Conservation (phyloP, 2,888 invertebrate species). For the Leptogaster cylindrica region DNA sequence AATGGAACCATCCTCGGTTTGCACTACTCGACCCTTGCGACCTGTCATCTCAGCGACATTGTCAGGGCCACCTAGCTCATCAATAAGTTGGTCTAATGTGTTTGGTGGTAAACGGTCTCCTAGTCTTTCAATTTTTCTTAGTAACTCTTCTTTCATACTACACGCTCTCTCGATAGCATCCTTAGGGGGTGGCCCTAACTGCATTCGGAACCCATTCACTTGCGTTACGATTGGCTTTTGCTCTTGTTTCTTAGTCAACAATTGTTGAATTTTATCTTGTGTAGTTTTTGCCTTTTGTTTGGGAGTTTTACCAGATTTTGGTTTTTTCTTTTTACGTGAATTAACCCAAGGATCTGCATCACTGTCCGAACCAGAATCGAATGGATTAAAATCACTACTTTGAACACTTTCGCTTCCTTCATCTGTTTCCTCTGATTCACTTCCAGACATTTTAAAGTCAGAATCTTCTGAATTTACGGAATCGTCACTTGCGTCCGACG, state of each 20-base stretch:
- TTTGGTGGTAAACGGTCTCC: slow-evolving; percentile 93
- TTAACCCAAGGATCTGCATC: slow-evolving; percentile 84
- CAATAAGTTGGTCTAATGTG: slow-evolving; percentile 97
- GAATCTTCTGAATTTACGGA: slow-evolving; percentile 58
- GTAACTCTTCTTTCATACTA: slow-evolving; percentile 90
- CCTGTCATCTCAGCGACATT: slow-evolving; percentile 99
- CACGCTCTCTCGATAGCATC: slow-evolving; percentile 89
- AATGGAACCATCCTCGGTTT: slow-evolving; percentile 90
- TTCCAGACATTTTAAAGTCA: slow-evolving; percentile 58
- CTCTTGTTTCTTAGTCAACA: slow-evolving; percentile 65
- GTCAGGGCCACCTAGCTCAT: slow-evolving; percentile 96
- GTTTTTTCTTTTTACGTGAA: slow-evolving; percentile 69
- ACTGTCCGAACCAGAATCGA: slow-evolving; percentile 82
- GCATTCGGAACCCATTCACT: slow-evolving; percentile 57
- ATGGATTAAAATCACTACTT: slow-evolving; percentile 92
- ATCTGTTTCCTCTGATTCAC: slow-evolving; percentile 64
- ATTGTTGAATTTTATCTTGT: slow-evolving; percentile 80
- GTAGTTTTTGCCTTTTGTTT: slow-evolving; percentile 70
- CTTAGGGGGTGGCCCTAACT: slow-evolving; percentile 70
- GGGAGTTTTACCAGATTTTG: slow-evolving; percentile 59
- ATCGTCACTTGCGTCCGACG: slow-evolving; percentile 71
- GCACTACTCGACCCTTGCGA: slow-evolving; percentile 89
- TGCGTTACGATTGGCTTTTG: slow-evolving; percentile 57
- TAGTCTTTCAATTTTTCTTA: slow-evolving; percentile 82
- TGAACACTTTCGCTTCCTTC: slow-evolving; percentile 66